Evolutionary conservation across 1,140 invertebrate genomes (phyloP).

Genomic region (Lasioglossum albipes): DNA sequence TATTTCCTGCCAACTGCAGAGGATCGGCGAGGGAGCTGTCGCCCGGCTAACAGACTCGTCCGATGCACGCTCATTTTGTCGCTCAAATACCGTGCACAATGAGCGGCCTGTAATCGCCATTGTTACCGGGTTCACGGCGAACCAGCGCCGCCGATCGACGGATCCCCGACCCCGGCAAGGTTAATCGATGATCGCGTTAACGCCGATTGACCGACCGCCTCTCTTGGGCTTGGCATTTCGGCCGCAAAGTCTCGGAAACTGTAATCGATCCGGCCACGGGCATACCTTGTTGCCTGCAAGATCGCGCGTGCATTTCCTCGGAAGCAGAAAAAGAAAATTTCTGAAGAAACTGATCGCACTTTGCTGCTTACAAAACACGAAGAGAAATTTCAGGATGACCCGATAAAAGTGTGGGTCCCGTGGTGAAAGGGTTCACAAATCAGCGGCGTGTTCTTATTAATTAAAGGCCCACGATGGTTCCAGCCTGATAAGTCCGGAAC

Average conservation of each 20-base stretch:
- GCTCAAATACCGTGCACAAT: conserved; percentile 48
- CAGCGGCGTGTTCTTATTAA: conserved; percentile 33
- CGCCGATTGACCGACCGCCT: neutral
- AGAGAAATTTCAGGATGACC: too few species aligned
- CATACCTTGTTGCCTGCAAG: too few species aligned
- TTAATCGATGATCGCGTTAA: conserved; percentile 35
- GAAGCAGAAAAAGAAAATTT: too few species aligned
- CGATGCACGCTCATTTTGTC: conserved; percentile 46
- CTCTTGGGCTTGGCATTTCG: too few species aligned
- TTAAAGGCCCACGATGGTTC: conserved; percentile 39
- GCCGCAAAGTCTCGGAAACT: neutral
- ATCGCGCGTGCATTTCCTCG: too few species aligned
- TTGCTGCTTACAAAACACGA: too few species aligned
- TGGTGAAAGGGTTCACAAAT: neutral
- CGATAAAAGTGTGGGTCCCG: neutral
- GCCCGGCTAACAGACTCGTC: too few species aligned
- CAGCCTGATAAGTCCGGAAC: conserved; percentile 25
- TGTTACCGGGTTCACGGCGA: conserved; percentile 28
- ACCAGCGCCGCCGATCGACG: conserved; percentile 2
- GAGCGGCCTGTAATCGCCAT: conserved; percentile 37
- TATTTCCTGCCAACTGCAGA: conserved; percentile 57
- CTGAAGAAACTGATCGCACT: too few species aligned
- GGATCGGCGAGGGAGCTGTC: conserved; percentile 51
- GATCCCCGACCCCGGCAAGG: neutral
- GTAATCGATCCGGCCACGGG: too few species aligned